Conservation (phyloP, 2,888 invertebrate species). For the Palloptera scutellata region DNA sequence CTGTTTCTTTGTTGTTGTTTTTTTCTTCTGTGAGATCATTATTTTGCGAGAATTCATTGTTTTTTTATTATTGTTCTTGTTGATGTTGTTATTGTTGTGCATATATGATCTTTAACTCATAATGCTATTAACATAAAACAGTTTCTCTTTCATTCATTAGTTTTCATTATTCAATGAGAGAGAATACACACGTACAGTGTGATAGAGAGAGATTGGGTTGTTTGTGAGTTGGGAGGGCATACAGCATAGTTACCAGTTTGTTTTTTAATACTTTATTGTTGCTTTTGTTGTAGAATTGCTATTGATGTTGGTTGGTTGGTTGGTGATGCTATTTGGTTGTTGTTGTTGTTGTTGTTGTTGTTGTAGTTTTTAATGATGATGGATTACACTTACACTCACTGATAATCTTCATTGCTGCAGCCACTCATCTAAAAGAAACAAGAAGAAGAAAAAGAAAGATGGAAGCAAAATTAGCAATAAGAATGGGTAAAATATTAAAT, state of each 20-base stretch:
- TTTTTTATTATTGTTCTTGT: not conserved
- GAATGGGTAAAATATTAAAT: slow-evolving; percentile 5
- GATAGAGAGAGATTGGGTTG: too few relatives aligned
- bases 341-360: not conserved
- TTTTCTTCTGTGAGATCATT: slow-evolving; percentile 52
- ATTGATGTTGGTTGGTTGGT: not conserved
- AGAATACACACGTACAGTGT: too few relatives aligned
- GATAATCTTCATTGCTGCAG: slow-evolving; percentile 52
- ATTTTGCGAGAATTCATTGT: slow-evolving; percentile 52
- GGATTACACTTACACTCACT: slow-evolving; percentile 31
- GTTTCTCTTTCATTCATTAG: too few relatives aligned
- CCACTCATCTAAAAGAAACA: slow-evolving; percentile 51
- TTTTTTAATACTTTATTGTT: too few relatives aligned
- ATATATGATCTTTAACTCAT: not conserved
- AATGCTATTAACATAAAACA: too few relatives aligned
- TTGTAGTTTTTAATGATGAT: not conserved
- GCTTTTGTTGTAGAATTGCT: too few relatives aligned
- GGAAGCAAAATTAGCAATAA: slow-evolving; percentile 9
- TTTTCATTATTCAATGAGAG: too few relatives aligned
- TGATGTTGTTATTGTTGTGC: not conserved
- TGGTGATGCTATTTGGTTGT: not conserved
- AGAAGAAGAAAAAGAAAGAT: slow-evolving; percentile 19
- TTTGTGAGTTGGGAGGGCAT: too few relatives aligned
- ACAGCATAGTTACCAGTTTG: too few relatives aligned
- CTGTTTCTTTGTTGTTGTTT: not conserved